Conservation (phyloP, 2,888 invertebrate species). For the Plagiodera versicolora region DNA sequence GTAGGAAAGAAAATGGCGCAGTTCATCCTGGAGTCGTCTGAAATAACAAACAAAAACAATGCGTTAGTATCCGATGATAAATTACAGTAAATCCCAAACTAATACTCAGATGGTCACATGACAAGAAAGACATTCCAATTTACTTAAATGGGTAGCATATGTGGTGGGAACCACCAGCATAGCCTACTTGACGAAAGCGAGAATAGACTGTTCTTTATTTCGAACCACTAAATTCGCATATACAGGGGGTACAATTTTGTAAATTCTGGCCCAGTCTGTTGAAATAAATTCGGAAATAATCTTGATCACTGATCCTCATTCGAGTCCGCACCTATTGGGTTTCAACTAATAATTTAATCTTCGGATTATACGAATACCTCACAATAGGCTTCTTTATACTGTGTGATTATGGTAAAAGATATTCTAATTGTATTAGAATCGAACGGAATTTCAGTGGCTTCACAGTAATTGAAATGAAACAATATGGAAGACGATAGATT, state of each 20-base stretch:
- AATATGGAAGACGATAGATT: too few species aligned
- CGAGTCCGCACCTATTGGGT: constrained; percentile 20
- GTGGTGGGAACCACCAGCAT: constrained; percentile 18
- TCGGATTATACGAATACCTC: constrained; percentile 14
- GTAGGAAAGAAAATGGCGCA: not conserved
- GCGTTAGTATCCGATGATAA: not conserved
- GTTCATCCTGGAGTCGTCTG: not conserved
- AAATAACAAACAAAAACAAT: not conserved
- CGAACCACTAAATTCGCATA: too few species aligned
- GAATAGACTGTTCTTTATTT: too few species aligned
- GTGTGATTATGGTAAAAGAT: not conserved
- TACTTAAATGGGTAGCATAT: constrained; percentile 19
- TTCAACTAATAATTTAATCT: constrained; percentile 22
- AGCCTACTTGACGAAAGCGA: constrained; percentile 15
- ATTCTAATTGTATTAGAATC: constrained; percentile 4
- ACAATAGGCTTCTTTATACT: constrained; percentile 9
- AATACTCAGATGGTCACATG: not conserved
- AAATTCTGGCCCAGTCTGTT: too few species aligned
- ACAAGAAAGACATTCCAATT: not conserved
- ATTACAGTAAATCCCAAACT: too few species aligned
- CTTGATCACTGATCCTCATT: constrained; percentile 18
- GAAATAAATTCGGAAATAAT: too few species aligned
- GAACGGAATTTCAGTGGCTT: not conserved
- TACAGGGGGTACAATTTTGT: too few species aligned
- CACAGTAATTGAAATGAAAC: not conserved